Evolutionary conservation across 2,797 vertebrate genomes (phyloP).

Genomic region (Sebastiscus tertius): DNA sequence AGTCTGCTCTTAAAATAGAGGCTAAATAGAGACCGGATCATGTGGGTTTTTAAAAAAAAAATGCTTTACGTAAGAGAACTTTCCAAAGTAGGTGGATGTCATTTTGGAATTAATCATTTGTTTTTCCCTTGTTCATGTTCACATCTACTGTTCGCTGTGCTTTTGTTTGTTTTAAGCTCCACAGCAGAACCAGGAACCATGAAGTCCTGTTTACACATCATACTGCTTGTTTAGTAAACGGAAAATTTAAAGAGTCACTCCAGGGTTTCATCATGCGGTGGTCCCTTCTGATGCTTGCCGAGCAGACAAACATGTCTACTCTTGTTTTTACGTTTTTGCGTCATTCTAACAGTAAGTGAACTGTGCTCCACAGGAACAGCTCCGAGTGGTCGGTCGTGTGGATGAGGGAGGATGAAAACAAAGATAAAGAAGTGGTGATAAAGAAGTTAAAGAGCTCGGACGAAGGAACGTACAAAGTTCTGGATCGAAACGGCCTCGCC

Average conservation of each 20-base stretch:
- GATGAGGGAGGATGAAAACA: constrained; percentile 11
- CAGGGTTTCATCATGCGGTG: too few relatives aligned
- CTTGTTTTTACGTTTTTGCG: background rate
- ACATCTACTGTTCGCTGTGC: background rate
- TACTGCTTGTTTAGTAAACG: background rate
- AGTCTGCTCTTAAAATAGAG: background rate
- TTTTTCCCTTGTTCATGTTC: background rate
- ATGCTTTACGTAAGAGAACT: background rate
- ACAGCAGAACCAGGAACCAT: background rate
- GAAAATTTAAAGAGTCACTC: background rate
- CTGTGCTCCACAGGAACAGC: constrained; percentile 25
- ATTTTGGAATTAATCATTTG: background rate
- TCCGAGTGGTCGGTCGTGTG: constrained; percentile 62
- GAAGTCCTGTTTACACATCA: background rate
- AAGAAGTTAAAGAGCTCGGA: constrained; percentile 2
- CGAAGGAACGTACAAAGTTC: constrained; percentile 72
- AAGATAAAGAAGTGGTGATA: background rate
- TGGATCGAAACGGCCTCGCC: constrained; percentile 65
- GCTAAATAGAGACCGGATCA: background rate
- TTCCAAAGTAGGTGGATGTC: background rate
- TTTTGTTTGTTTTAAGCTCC: background rate
- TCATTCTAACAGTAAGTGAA: background rate
- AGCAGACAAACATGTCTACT: too few relatives aligned
- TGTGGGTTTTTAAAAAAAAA: background rate
- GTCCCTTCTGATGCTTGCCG: too few relatives aligned